phyloP scores from a whole-genome alignment of 2,888 invertebrate species.

The Agriopis leucophaearia region DNA sequence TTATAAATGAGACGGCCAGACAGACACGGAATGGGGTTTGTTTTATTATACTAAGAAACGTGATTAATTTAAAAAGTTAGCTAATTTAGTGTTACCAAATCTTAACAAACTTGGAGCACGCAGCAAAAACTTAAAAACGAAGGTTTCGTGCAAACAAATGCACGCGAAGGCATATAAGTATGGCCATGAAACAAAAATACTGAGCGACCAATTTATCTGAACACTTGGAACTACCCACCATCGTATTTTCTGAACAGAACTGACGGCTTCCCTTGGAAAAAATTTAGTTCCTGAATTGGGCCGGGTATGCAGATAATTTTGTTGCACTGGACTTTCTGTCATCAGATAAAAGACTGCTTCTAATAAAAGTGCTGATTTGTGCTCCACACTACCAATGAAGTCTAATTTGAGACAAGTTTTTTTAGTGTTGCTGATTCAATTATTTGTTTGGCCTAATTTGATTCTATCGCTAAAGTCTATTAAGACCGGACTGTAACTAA shows the following conservation, averaged over 20 bases:
- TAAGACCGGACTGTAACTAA: not conserved
- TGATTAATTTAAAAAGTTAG: conserved; percentile 5
- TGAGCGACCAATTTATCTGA: not conserved
- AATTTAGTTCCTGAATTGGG: not conserved
- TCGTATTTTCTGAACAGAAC: not conserved
- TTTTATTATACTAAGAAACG: not conserved
- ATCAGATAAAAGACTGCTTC: conserved; percentile 11
- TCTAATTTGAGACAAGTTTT: conserved; percentile 8
- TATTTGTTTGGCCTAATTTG: conserved; percentile 17
- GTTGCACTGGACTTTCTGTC: not conserved
- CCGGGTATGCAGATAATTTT: not conserved
- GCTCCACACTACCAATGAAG: conserved; percentile 11
- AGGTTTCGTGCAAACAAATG: conserved; percentile 21
- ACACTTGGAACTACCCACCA: not conserved
- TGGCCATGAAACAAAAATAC: conserved; percentile 12
- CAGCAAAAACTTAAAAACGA: conserved; percentile 7
- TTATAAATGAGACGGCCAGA: too few relatives aligned
- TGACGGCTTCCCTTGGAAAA: not conserved
- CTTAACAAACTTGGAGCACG: conserved; percentile 20
- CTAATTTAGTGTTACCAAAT: conserved; percentile 7
- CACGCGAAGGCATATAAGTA: conserved; percentile 18
- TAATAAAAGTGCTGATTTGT: conserved; percentile 23
- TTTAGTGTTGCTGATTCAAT: conserved; percentile 16
- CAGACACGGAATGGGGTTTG: too few relatives aligned
- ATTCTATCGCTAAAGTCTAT: conserved; percentile 11